A percentile compares a stretch with the other conserved stretches of the same genome.
phyloP scores from a whole-genome alignment of 2,113 vertebrate genomes.

The Catharus bicknelli region DNA sequence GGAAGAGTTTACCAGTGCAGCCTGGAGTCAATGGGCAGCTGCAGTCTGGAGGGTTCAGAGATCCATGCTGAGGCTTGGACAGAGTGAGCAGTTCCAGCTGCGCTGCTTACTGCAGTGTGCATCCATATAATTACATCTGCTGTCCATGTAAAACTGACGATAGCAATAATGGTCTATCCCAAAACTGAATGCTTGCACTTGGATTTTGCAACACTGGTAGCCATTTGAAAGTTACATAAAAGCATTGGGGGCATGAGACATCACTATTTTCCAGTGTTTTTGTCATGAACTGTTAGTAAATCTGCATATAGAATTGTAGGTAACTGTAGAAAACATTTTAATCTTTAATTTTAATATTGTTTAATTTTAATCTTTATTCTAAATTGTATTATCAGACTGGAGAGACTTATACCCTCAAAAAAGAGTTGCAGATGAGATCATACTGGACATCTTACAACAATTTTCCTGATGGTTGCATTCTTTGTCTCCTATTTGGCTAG shows the following conservation, averaged over 20 bases:
- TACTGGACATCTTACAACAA: not conserved
- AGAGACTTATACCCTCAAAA: not conserved
- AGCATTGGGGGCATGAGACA: not conserved
- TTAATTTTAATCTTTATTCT: not conserved
- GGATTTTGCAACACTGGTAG: not conserved
- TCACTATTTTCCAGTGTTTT: not conserved
- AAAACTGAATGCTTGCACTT: not conserved
- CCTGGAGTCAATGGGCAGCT: not conserved
- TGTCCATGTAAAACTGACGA: accelerated
- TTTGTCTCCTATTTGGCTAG: not conserved
- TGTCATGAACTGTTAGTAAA: not conserved
- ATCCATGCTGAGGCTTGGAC: not conserved
- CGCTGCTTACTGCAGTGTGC: not conserved
- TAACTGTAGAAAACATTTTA: not conserved
- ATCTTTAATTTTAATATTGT: too few species aligned
- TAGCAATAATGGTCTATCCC: not conserved
- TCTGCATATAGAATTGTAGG: not conserved
- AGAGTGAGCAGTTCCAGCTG: not conserved
- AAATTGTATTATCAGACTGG: not conserved
- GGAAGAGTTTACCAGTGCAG: not conserved
- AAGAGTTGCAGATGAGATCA: not conserved
- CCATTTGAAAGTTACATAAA: not conserved
- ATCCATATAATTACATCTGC: not conserved
- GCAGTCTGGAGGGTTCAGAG: not conserved
- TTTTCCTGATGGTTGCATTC: not conserved